A percentile compares a stretch with the other conserved stretches of the same genome.
Conservation (phyloP, 2,888 invertebrate genomes). For the Acronicta alni region DNA sequence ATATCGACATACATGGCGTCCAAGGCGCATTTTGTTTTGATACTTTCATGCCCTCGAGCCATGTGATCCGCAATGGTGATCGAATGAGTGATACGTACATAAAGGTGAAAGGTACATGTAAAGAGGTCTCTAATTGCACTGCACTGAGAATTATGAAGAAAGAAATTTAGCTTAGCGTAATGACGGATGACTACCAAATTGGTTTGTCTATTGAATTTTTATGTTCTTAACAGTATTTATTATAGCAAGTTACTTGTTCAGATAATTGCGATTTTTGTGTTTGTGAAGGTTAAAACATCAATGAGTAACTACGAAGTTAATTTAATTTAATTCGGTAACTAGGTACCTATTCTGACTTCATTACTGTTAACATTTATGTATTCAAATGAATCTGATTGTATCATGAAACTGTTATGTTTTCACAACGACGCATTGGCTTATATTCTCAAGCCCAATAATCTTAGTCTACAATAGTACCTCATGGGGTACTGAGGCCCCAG, state of each 20-base stretch:
- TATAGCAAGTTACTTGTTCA: slow-evolving; percentile 35
- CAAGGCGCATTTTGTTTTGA: slow-evolving; percentile 60
- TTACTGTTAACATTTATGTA: too few relatives aligned
- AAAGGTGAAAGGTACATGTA: slow-evolving; percentile 72
- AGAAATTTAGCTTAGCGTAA: slow-evolving; percentile 43
- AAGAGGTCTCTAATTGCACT: slow-evolving; percentile 57
- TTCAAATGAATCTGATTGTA: too few relatives aligned
- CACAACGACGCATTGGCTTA: neutral
- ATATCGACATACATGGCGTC: slow-evolving; percentile 55
- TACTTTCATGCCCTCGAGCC: slow-evolving; percentile 77
- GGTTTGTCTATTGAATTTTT: slow-evolving; percentile 44
- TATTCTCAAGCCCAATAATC: neutral
- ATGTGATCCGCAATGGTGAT: slow-evolving; percentile 64
- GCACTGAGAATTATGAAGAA: slow-evolving; percentile 56
- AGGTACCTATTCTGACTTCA: too few relatives aligned
- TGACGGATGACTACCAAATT: slow-evolving; percentile 37
- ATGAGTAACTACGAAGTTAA: neutral
- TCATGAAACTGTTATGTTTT: too few relatives aligned
- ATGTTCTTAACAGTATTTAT: slow-evolving; percentile 40
- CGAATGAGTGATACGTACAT: slow-evolving; percentile 41
- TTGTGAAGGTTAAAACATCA: slow-evolving; percentile 18
- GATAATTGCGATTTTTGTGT: slow-evolving; percentile 27
- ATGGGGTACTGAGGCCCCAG: too few relatives aligned
- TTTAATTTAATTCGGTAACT: slow-evolving; percentile 6
- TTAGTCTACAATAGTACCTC: slow-evolving; percentile 17